phyloP scores from a whole-genome alignment of 2,888 invertebrate species.

The Entomobrya multifasciata region DNA sequence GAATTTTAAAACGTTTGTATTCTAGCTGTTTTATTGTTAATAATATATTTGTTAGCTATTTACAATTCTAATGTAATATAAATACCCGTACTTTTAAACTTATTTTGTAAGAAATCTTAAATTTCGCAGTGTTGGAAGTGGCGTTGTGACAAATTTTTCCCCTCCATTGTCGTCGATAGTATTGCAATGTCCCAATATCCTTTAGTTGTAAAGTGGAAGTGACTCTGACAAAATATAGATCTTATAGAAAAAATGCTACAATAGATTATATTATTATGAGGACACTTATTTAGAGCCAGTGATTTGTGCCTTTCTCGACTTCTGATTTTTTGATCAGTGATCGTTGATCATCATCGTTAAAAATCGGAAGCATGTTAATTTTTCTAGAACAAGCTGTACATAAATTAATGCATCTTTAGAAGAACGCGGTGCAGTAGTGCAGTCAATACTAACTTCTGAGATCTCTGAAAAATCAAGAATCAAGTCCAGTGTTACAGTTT shows the following conservation, averaged over 20 bases:
- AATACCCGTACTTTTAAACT: no score
- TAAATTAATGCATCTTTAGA: not conserved
- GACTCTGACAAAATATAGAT: not conserved
- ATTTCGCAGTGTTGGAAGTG: not conserved
- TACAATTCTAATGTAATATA: no score
- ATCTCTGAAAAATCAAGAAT: slow-evolving; percentile 8
- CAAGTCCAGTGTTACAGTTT: slow-evolving; percentile 3
- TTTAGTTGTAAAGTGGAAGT: slow-evolving; percentile 5
- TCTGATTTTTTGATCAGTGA: no score
- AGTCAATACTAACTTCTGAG: slow-evolving; percentile 3
- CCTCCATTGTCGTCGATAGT: not conserved
- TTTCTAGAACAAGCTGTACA: not conserved
- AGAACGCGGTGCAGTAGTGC: not conserved
- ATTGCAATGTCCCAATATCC: not conserved
- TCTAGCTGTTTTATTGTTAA: not conserved
- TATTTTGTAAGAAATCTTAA: not conserved
- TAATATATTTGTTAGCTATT: no score
- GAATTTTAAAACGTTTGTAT: slow-evolving; percentile 14
- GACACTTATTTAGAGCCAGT: not conserved
- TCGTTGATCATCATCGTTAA: no score
- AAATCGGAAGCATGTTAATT: not conserved
- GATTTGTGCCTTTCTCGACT: slow-evolving; percentile 26
- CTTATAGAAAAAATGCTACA: no score
- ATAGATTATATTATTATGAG: not conserved
- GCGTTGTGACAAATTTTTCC: slow-evolving; percentile 8